Conservation (phyloP, 2,888 invertebrate species). For the Clivina fossor region DNA sequence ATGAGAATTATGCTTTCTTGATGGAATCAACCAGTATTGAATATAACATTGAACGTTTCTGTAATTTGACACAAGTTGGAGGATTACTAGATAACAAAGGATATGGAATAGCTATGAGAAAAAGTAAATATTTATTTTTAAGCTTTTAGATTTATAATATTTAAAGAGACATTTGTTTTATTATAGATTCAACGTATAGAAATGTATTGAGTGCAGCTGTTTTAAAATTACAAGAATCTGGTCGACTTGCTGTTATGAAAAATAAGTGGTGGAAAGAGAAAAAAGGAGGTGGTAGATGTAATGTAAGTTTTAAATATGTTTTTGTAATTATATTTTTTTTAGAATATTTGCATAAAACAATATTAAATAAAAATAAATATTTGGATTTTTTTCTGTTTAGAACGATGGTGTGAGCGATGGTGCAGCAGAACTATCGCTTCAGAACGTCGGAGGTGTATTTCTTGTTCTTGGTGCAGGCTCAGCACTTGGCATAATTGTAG, state of each 20-base stretch:
- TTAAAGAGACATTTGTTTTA: conserved; percentile 6
- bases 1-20: conserved; percentile 73
- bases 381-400: conserved; percentile 36
- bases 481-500: conserved; percentile 63
- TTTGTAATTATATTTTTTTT: background rate
- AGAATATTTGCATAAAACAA: background rate
- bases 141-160: background rate
- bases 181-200: conserved; percentile 69
- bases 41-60: conserved; percentile 76
- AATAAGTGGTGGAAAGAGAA: conserved; percentile 90
- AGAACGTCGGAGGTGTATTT: conserved; percentile 85
- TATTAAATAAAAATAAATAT: conserved; percentile 10
- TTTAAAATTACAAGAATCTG: conserved; percentile 81
- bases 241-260: conserved; percentile 74
- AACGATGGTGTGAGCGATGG: conserved; percentile 53
- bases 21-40: conserved; percentile 92
- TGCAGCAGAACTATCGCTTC: conserved; percentile 67
- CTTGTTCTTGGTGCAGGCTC: conserved; percentile 72
- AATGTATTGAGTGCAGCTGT: conserved; percentile 79
- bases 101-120: conserved; percentile 83
- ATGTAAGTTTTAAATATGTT: conserved; percentile 55
- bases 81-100: conserved; percentile 79
- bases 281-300: conserved; percentile 72
- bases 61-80: conserved; percentile 73
- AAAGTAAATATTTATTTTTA: conserved; percentile 59